These are phyloP conservation scores for Lepidurus packardi DNA, from an alignment of 1,140 invertebrate genomes.

Conservation along the genomic window DNA sequence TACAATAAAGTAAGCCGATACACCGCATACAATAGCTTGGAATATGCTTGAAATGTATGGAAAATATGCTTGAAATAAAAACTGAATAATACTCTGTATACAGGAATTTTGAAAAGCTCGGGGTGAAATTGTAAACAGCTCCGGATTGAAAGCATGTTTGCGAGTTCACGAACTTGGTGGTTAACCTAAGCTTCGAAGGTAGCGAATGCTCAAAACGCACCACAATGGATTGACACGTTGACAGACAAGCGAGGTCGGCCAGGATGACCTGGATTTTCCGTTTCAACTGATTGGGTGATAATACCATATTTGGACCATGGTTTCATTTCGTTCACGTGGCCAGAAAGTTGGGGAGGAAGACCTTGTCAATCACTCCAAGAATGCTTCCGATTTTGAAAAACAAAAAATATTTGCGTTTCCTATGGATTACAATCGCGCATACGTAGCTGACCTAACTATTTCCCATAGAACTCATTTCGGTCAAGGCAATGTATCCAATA, in stretches of 20 bases:
- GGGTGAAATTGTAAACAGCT: not conserved
- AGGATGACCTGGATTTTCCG: not conserved
- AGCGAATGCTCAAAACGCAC: not conserved
- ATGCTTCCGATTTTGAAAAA: not conserved
- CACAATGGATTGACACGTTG: not conserved
- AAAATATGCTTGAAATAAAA: too few species aligned
- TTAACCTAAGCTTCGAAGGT: not conserved
- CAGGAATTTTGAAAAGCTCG: not conserved
- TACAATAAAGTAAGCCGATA: too few species aligned
- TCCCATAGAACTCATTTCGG: not conserved
- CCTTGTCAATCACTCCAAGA: not conserved
- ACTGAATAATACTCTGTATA: too few species aligned
- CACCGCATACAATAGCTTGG: too few species aligned
- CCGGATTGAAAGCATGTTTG: not conserved
- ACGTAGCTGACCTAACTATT: not conserved
- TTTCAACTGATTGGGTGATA: conserved; percentile 5
- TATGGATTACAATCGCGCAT: not conserved
- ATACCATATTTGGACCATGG: not conserved
- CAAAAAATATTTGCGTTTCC: conserved; percentile 4
- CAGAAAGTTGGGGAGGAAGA: not conserved
- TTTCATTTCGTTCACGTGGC: not conserved
- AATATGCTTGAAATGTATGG: too few species aligned
- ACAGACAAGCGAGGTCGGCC: conserved; percentile 1
- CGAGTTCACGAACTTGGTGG: not conserved
- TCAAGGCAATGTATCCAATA: not conserved